phyloP scores from a whole-genome alignment of 2,797 vertebrate genomes.

The Champsocephalus esox region DNA sequence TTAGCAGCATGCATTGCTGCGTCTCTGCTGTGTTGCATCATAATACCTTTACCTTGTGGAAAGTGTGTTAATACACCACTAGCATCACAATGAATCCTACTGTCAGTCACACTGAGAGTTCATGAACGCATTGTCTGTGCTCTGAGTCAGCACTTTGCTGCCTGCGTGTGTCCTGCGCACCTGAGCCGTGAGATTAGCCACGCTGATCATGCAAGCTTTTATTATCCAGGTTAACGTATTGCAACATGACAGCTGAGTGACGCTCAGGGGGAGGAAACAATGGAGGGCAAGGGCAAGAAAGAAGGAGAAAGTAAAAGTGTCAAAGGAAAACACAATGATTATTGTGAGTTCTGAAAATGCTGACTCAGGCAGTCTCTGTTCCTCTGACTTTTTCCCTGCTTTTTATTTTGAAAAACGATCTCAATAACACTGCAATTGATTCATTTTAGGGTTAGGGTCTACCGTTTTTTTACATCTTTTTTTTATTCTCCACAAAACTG shows the following conservation, averaged over 20 bases:
- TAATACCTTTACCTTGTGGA: neutral
- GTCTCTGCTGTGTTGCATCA: conserved; percentile 1
- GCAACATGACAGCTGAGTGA: conserved; percentile 65
- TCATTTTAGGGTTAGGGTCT: neutral
- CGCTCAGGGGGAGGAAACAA: conserved; percentile 23
- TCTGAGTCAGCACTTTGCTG: conserved; percentile 71
- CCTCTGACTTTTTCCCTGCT: neutral
- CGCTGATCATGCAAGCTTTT: conserved; percentile 67
- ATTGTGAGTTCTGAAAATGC: neutral
- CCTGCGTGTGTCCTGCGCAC: conserved; percentile 59
- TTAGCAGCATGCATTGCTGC: neutral
- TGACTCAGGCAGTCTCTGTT: conserved; percentile 6
- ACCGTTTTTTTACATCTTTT: too few relatives aligned
- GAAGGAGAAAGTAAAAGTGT: too few relatives aligned
- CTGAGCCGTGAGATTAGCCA: conserved; percentile 82
- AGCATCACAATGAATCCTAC: conserved; percentile 39
- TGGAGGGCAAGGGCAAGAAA: conserved; percentile 23
- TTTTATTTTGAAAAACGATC: neutral
- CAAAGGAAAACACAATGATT: neutral
- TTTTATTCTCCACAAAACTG: too few relatives aligned
- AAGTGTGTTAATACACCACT: conserved; percentile 25
- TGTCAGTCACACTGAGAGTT: conserved; percentile 62
- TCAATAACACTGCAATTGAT: conserved; percentile 5
- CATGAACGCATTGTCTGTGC: conserved; percentile 58
- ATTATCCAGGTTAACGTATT: conserved; percentile 80